These are phyloP conservation scores for Dilophus febrilis DNA, from an alignment of 2,888 invertebrate species.

Conservation along the genomic window DNA sequence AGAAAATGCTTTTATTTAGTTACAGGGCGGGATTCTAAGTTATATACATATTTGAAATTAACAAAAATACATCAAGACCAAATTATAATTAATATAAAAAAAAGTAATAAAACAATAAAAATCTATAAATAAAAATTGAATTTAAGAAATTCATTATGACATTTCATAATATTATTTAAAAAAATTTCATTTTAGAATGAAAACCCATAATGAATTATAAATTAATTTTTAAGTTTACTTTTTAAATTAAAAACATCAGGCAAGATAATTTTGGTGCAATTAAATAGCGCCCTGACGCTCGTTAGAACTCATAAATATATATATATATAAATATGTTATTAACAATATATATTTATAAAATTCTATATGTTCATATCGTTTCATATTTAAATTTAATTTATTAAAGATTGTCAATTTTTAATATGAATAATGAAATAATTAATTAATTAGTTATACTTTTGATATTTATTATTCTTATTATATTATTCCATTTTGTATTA, in stretches of 20 bases:
- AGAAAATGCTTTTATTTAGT: background rate
- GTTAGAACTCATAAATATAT: slow-evolving; percentile 12
- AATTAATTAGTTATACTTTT: background rate
- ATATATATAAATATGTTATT: too few species aligned
- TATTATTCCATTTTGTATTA: background rate
- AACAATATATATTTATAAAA: too few species aligned
- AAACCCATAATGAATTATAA: too few species aligned
- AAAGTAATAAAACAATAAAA: slow-evolving; percentile 2
- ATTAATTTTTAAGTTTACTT: slow-evolving; percentile 2
- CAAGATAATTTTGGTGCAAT: slow-evolving; percentile 17
- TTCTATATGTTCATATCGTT: slow-evolving; percentile 12
- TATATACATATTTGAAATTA: slow-evolving; percentile 2
- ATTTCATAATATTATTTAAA: background rate
- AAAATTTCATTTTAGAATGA: background rate
- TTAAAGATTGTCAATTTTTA: background rate
- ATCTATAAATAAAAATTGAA: background rate
- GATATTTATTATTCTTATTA: background rate
- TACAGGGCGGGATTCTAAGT: slow-evolving; percentile 10
- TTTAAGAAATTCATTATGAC: background rate
- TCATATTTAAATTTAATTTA: slow-evolving; percentile 8
- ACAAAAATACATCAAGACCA: slow-evolving; percentile 1
- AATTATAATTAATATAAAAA: slow-evolving; percentile 2
- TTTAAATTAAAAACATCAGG: slow-evolving; percentile 7
- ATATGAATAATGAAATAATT: too few species aligned
- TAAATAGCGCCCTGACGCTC: slow-evolving; percentile 22